These are phyloP conservation scores for Xiphorhynchus elegans DNA, from an alignment of 2,113 vertebrate genomes.

Conservation along the genomic window DNA sequence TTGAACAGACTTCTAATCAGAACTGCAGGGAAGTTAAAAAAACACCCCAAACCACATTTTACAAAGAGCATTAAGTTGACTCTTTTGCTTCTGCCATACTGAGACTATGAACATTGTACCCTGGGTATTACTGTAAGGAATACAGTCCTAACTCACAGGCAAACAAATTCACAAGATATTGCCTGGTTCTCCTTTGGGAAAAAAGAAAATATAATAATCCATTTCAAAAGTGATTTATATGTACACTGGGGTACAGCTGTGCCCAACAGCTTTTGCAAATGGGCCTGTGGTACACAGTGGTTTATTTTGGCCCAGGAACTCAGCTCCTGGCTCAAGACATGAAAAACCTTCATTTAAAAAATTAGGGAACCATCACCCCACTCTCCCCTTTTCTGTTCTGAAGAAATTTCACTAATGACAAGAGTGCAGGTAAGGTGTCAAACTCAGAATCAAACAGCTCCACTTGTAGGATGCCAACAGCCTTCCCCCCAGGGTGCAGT, in stretches of 20 bases:
- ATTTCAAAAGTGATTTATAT: background rate
- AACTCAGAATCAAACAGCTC: background rate
- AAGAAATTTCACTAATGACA: background rate
- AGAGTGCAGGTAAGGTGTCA: background rate
- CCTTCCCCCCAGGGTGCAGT: background rate
- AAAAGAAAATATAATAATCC: too few relatives aligned
- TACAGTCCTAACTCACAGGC: background rate
- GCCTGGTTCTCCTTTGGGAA: background rate
- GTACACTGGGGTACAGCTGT: background rate
- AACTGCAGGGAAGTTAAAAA: background rate
- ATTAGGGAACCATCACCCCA: background rate
- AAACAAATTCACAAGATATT: background rate
- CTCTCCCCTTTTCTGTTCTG: background rate
- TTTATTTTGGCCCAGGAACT: background rate
- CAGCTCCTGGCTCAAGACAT: background rate
- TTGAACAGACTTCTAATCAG: background rate
- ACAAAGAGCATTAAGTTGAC: background rate
- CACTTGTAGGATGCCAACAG: background rate
- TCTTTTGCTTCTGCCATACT: background rate
- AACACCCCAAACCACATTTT: background rate
- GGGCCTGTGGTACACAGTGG: background rate
- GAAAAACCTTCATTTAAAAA: background rate
- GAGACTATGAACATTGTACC: background rate
- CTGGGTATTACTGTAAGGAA: background rate
- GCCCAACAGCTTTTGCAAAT: background rate